Evolutionary conservation across 1,140 invertebrate genomes (phyloP).

Genomic region (Pachypsylla venusta): DNA sequence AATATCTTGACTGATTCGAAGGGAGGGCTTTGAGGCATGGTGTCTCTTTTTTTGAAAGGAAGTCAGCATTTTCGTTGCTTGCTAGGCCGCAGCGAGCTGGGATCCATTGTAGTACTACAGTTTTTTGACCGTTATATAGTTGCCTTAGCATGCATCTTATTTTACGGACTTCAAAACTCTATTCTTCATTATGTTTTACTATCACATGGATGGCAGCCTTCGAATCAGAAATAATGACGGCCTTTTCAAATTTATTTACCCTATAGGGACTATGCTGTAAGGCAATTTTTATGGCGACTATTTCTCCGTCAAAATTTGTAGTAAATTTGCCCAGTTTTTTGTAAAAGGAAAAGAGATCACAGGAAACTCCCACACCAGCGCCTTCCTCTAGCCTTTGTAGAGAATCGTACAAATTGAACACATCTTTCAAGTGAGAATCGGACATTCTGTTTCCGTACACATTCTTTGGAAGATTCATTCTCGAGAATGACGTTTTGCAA

Average conservation of each 20-base stretch:
- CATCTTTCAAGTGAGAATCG: no score
- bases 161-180: no score
- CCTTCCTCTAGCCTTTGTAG: neutral
- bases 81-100: neutral
- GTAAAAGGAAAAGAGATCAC: neutral
- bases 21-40: neutral
- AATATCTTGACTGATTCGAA: neutral
- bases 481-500: no score
- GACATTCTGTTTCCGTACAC: no score
- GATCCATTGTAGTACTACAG: neutral
- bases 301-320: neutral
- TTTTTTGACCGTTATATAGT: neutral
- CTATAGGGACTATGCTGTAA: neutral
- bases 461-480: no score
- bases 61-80: neutral
- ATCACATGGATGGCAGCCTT: neutral
- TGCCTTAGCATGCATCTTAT: neutral
- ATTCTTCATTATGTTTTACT: neutral
- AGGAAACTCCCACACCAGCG: neutral
- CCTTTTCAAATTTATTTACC: neutral
- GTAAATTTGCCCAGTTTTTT: neutral
- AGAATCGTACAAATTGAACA: neutral
- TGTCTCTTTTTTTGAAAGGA: neutral
- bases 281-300: neutral
- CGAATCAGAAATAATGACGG: neutral